A percentile compares a stretch with the other conserved stretches of the same genome.
These are phyloP conservation scores for Hepsetus odoe DNA, from an alignment of 2,113 vertebrate genomes.

Conservation along the genomic window DNA sequence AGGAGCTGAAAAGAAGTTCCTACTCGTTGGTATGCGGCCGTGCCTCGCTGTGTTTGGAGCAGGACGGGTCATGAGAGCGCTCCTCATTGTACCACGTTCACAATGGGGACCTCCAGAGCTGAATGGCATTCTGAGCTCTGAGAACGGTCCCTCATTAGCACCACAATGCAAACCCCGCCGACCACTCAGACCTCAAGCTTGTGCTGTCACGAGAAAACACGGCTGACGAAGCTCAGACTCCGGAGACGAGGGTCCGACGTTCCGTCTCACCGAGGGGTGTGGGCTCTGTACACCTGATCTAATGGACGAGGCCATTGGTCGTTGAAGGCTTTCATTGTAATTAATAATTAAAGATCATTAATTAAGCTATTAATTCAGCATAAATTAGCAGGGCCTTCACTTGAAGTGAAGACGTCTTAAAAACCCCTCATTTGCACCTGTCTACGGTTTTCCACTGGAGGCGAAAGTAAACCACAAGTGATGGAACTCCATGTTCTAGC, in stretches of 20 bases:
- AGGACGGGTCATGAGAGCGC: slow-evolving; percentile 40
- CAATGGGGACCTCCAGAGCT: slow-evolving; percentile 44
- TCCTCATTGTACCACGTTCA: slow-evolving; percentile 43
- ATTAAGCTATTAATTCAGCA: too few species aligned
- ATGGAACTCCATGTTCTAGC: too few species aligned
- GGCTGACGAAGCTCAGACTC: slow-evolving; percentile 29
- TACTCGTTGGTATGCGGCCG: slow-evolving; percentile 52
- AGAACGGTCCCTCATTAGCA: slow-evolving; percentile 50
- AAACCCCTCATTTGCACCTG: too few species aligned
- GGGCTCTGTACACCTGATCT: too few species aligned
- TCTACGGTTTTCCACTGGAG: too few species aligned
- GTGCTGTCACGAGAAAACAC: slow-evolving; percentile 38
- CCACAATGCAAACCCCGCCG: slow-evolving; percentile 43
- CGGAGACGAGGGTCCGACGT: not conserved
- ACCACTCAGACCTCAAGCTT: slow-evolving; percentile 42
- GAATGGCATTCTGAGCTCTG: slow-evolving; percentile 45
- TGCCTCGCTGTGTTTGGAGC: slow-evolving; percentile 20
- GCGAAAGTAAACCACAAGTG: too few species aligned
- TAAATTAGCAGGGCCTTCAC: too few species aligned
- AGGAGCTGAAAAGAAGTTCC: slow-evolving; percentile 57
- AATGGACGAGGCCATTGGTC: too few species aligned
- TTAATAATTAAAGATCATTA: too few species aligned
- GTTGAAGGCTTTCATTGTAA: too few species aligned
- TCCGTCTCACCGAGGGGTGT: not conserved
- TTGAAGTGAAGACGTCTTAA: too few species aligned